A percentile compares a stretch with the other conserved stretches of the same genome.
phyloP scores from a whole-genome alignment of 2,888 invertebrate genomes.

The Anthoptus insignis region DNA sequence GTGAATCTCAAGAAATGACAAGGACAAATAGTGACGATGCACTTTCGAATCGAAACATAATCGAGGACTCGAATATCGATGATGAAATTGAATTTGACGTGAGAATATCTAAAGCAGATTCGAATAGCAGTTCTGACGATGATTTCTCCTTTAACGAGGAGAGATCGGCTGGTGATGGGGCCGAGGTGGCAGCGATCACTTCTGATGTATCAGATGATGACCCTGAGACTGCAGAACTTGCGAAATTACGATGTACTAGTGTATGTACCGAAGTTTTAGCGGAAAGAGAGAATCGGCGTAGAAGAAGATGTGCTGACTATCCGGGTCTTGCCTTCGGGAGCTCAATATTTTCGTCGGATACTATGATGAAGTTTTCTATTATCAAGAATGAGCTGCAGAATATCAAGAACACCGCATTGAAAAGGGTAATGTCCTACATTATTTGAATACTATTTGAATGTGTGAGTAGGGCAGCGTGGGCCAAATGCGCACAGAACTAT shows the following conservation, averaged over 20 bases:
- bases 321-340: constrained; percentile 97
- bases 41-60: constrained; percentile 81
- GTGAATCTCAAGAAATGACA: constrained; percentile 86
- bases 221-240: constrained; percentile 93
- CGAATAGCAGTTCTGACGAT: constrained; percentile 75
- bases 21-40: constrained; percentile 86
- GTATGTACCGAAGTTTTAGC: constrained; percentile 96
- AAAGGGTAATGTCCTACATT: constrained; percentile 93
- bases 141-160: constrained; percentile 79
- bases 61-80: constrained; percentile 74
- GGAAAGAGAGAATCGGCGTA: constrained; percentile 92
- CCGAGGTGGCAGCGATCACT: constrained; percentile 67
- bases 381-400: constrained; percentile 99
- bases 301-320: constrained; percentile 95
- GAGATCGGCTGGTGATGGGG: constrained; percentile 80
- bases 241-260: constrained; percentile 95
- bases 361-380: constrained; percentile 99
- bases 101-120: constrained; percentile 67
- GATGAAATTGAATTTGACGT: constrained; percentile 74
- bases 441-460: constrained; percentile 72
- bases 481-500: constrained; percentile 83
- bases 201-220: constrained; percentile 88
- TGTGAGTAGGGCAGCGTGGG: constrained; percentile 71
- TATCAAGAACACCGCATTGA: constrained; percentile 98
- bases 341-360: constrained; percentile 98